Evolutionary conservation across 2,113 vertebrate genomes (phyloP), one percentile per base, ranked within the genome.

Genomic region (Sander lucioperca): DNA sequence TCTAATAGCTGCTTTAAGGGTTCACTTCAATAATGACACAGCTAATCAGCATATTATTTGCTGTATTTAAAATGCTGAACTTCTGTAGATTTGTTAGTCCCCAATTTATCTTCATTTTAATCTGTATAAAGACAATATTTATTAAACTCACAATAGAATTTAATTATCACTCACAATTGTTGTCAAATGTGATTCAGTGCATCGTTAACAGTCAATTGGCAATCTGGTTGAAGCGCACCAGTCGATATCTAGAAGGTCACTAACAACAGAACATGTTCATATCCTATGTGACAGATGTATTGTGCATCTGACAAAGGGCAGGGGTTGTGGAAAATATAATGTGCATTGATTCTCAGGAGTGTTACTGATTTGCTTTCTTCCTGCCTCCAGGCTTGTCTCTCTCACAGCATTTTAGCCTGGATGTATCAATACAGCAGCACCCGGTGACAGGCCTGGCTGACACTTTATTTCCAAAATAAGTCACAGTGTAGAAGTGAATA

Each of bases 401-500:
- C 69, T 80, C 63, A 74, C 78, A 89, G 82, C 72, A 85, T 71
- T 88, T 81, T 62, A 88, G 84, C 70, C 85, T 87, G 78, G 77
- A 88, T 76, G 66, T 64, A 86, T 92, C 86, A 87, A 86, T 82
- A 76, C 88, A 30, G 82, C 77, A 82, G 67, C 19, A 12, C 25
- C 74, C 62, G 21, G 62, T 86, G 92, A 90, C 86, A 89, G 85
- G 72, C 84, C 77, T 79, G 71, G 77, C 83, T 82, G 74, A 88
- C 76, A 80, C 80, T 91, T 76, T 27, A 86, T 85, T 90, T 89
- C 71, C 56, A 86, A 86, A 91, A 91, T 84, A 93, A 93, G 90
- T 86, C 81, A 89, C 72, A 76, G 72, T 68, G 72, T 88, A 70
- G 63, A 82, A 80, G 76, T 54, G 71, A 92, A 89, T 80, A 82